Evolutionary conservation across 2,888 invertebrate genomes (phyloP).

Genomic region (Hedya salicella): DNA sequence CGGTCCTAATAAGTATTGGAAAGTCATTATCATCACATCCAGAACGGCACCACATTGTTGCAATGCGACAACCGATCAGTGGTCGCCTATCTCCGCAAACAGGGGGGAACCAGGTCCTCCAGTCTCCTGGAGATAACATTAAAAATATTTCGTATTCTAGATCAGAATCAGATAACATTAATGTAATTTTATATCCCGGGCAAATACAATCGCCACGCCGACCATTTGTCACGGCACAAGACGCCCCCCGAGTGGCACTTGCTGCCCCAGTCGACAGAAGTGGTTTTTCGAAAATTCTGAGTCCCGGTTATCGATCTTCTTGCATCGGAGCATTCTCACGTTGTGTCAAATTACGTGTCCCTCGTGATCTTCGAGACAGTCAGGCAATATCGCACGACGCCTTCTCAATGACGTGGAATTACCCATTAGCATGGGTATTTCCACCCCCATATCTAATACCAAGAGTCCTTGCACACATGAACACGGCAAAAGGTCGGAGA

Average conservation of each 20-base stretch:
- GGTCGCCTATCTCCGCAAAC: neutral
- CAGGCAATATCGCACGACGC: constrained; percentile 30
- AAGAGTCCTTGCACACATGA: constrained; percentile 43
- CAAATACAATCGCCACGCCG: constrained; percentile 50
- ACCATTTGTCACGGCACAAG: constrained; percentile 44
- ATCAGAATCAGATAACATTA: neutral
- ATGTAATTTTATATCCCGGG: constrained; percentile 39
- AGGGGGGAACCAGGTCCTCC: neutral
- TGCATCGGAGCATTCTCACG: constrained; percentile 14
- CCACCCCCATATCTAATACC: constrained; percentile 44
- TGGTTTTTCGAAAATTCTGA: constrained; percentile 14
- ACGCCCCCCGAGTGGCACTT: constrained; percentile 21
- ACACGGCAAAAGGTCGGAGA: constrained; percentile 46
- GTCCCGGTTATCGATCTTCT: constrained; percentile 24
- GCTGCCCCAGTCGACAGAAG: neutral
- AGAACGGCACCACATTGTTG: neutral
- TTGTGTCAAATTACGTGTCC: neutral
- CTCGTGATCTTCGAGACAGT: neutral
- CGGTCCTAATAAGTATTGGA: constrained; percentile 2
- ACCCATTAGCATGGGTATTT: constrained; percentile 44
- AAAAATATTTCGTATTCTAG: neutral
- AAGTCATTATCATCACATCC: neutral
- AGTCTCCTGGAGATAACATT: neutral
- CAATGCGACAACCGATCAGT: constrained; percentile 5
- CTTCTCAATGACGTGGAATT: constrained; percentile 41